Evolutionary conservation across 2,113 vertebrate species (phyloP).

Genomic region (Salvelinus sp.): DNA sequence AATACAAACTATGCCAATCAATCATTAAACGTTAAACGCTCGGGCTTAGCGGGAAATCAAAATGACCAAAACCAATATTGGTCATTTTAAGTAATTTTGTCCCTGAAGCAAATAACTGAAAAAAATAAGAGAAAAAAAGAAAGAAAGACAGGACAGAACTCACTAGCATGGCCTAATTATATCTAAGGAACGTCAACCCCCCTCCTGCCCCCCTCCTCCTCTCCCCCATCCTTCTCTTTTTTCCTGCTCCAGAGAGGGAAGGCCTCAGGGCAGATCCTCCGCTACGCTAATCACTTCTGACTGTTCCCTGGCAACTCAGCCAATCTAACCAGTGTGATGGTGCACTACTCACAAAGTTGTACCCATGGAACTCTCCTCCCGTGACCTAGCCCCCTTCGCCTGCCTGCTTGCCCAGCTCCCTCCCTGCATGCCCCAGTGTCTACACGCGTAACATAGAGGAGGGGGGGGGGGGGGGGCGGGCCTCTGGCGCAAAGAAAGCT

Average conservation of each 20-base stretch:
- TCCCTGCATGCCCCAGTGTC: conserved; percentile 35
- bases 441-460: conserved; percentile 84
- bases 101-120: background rate
- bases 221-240: conserved; percentile 53
- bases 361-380: conserved; percentile 75
- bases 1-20: no score
- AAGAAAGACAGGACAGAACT: conserved; percentile 20
- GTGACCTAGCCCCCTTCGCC: conserved; percentile 63
- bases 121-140: background rate
- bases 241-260: conserved; percentile 79
- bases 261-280: conserved; percentile 92
- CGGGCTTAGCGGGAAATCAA: background rate
- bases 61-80: background rate
- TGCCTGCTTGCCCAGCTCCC: conserved; percentile 41
- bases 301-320: conserved; percentile 91
- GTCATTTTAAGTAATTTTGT: background rate
- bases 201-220: background rate
- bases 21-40: background rate
- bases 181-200: conserved; percentile 33
- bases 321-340: conserved; percentile 87
- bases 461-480: conserved; percentile 82
- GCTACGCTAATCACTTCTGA: conserved; percentile 96
- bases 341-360: conserved; percentile 83
- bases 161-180: conserved; percentile 37
- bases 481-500: conserved; percentile 86